Base-by-base conservation (phyloP, 2,113 vertebrate genomes). In the Apaloderma vittatum region DNA sequence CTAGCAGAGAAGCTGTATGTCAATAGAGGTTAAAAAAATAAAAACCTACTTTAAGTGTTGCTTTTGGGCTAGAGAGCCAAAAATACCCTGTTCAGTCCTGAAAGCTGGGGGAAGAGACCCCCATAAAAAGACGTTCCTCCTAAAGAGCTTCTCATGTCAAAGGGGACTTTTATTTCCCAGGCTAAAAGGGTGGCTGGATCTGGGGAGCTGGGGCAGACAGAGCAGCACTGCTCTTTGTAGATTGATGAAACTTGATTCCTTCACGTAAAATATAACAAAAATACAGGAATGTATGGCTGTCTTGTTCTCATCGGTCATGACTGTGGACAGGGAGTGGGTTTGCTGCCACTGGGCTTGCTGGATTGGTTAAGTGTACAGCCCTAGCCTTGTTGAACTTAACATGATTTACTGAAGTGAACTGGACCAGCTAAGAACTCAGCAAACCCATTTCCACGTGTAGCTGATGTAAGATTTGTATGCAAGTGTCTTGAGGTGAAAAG, bases 401-500 rank as follows among this genome's bases (percentile, higher is more conserved):
- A 13, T 89, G 93, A 84, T 95, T 91, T 95, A 78, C 68, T 88
- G 61, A 61, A 70, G 90, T 29, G 86, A 91, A 65, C 51, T 18
- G 43, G 36, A 19, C 36, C 2, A 2, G 5, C 72, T 63, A 79
- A 94, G 72, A 92, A 17, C 55, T 30, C 68, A 9, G 68, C 61
- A 86, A 94, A 86, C 51, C 52, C 61, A 48, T 78, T 91, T 89
- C 68, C 68, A 23, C 2, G 0, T 57, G 91, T 68, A 81, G 86
- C 80, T 74, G 91, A 37, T 86, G 57, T 30, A 48, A 94, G 76
- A 93, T 85, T 94, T 87, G 93, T 93, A 15, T 72, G 86, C 37
- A 26, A 86, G 48, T 18, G 24, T 72, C 86, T 93, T 0, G 30
- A 87, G 91, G 95, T 93, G 94, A 89, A 91, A 94, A 96, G 91